These are phyloP conservation scores for Aphis craccivora DNA, from an alignment of 1,140 invertebrate species.

Conservation along the genomic window DNA sequence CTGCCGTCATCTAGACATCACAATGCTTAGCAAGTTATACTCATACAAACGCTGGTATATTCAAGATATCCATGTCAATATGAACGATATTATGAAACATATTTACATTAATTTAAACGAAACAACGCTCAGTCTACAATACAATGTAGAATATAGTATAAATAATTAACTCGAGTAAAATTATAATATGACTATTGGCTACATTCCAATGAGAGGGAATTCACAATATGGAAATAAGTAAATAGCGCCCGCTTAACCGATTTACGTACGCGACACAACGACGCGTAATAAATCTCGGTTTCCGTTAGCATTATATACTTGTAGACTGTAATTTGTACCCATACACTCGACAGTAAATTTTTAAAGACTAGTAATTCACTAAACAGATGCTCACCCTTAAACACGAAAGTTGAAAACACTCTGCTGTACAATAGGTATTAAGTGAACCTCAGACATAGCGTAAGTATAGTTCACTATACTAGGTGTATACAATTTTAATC, in stretches of 20 bases:
- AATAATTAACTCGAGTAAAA: not conserved
- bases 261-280: not conserved
- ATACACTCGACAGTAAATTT: not conserved
- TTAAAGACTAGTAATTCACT: not conserved
- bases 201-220: not conserved
- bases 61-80: not conserved
- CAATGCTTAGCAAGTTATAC: not conserved
- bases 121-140: not conserved
- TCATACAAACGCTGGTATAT: not conserved
- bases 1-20: not conserved
- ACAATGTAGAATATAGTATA: not conserved
- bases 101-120: not conserved
- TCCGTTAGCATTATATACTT: not conserved
- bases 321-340: not conserved
- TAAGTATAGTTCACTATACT: too few relatives aligned
- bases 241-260: not conserved
- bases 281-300: not conserved
- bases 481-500: too few relatives aligned
- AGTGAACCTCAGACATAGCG: too few relatives aligned
- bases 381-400: too few relatives aligned
- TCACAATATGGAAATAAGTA: slow-evolving; percentile 20
- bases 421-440: too few relatives aligned
- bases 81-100: not conserved
- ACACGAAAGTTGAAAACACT: too few relatives aligned
- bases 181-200: not conserved